Evolutionary conservation across 2,113 vertebrate genomes (phyloP).

Genomic region (Lepus europaeus): DNA sequence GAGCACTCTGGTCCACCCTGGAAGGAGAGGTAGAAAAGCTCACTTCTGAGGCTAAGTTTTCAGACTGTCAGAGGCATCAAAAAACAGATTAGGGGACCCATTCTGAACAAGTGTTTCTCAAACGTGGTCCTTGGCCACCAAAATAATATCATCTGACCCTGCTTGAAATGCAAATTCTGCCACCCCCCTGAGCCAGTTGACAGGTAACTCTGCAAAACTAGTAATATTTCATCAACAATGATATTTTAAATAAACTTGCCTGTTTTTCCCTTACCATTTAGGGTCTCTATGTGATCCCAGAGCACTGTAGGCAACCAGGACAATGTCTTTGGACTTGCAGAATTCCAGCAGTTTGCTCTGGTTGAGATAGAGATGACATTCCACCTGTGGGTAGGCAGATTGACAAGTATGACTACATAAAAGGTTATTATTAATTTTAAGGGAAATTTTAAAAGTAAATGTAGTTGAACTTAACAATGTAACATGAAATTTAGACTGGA

Average conservation of each 20-base stretch:
- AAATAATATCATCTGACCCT: not conserved
- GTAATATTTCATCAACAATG: not conserved
- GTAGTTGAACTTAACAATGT: not conserved
- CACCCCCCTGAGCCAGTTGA: not conserved
- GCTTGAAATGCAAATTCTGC: not conserved
- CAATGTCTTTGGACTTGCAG: constrained; percentile 88
- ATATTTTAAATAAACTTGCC: not conserved
- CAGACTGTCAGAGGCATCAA: not conserved
- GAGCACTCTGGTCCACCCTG: constrained; percentile 46
- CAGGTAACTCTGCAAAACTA: too few relatives aligned
- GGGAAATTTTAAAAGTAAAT: not conserved
- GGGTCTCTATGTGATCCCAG: constrained; percentile 82
- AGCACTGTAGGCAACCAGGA: constrained; percentile 87
- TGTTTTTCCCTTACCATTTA: not conserved
- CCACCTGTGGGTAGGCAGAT: constrained; percentile 82
- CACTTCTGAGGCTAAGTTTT: not conserved
- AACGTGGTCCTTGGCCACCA: not conserved
- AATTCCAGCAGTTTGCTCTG: constrained; percentile 89
- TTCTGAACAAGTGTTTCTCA: not conserved
- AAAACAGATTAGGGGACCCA: too few relatives aligned
- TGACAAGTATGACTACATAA: not conserved
- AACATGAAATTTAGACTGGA: not conserved
- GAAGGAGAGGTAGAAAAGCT: not conserved
- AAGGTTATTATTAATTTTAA: not conserved
- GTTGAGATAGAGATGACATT: constrained; percentile 88